Conservation (phyloP, 1,140 invertebrate species). For the Pissodes strobi region DNA sequence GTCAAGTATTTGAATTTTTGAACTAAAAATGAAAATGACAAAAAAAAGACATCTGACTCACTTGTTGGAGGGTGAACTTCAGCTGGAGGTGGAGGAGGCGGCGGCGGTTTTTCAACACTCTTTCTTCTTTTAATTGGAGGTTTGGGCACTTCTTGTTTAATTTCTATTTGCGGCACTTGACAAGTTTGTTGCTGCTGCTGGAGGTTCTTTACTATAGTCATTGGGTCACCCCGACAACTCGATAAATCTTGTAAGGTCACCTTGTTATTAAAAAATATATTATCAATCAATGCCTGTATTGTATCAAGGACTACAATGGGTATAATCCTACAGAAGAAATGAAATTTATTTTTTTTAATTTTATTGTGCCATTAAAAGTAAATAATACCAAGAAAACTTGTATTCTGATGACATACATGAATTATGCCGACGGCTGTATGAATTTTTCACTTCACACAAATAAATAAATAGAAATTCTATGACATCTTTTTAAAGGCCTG, state of each 20-base stretch:
- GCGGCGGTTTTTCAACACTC: slow-evolving; percentile 59
- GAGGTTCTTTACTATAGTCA: slow-evolving; percentile 74
- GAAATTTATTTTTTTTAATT: too few species aligned
- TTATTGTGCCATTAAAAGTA: too few species aligned
- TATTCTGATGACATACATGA: too few species aligned
- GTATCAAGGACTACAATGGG: too few species aligned
- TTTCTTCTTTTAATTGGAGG: slow-evolving; percentile 56
- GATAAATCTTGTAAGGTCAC: slow-evolving; percentile 71
- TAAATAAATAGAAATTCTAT: too few species aligned
- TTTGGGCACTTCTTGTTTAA: slow-evolving; percentile 58
- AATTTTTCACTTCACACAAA: too few species aligned
- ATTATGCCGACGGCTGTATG: too few species aligned
- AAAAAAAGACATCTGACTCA: slow-evolving; percentile 17
- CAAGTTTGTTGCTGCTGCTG: slow-evolving; percentile 67
- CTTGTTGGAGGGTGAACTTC: slow-evolving; percentile 32
- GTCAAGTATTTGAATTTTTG: too few species aligned
- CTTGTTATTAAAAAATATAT: not conserved
- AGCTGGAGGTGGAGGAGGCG: slow-evolving; percentile 8
- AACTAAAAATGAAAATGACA: not conserved
- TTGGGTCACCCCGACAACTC: slow-evolving; percentile 72
- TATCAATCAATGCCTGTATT: too few species aligned
- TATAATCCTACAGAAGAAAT: too few species aligned
- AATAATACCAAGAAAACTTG: too few species aligned
- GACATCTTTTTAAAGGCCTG: too few species aligned
- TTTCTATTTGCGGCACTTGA: slow-evolving; percentile 60